Conservation (phyloP, 2,888 invertebrate genomes). For the Idaea straminata region DNA sequence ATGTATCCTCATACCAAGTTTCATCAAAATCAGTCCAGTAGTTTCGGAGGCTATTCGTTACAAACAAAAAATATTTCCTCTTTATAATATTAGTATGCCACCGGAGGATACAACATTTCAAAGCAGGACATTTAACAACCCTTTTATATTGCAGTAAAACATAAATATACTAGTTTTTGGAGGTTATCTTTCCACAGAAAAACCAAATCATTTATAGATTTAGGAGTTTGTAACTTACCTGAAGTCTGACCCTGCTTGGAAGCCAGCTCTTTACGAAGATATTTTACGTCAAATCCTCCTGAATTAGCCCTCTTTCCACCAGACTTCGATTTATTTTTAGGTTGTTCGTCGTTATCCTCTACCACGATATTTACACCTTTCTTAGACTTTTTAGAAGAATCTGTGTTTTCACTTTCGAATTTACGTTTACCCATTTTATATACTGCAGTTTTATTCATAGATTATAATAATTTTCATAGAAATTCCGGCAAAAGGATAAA, state of each 20-base stretch:
- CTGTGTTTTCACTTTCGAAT: slow-evolving; percentile 44
- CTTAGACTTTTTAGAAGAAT: slow-evolving; percentile 45
- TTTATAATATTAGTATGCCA: too few relatives aligned
- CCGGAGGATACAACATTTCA: too few relatives aligned
- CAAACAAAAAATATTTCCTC: too few relatives aligned
- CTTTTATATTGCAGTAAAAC: too few relatives aligned
- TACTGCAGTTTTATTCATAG: slow-evolving; percentile 15
- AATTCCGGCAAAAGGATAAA: background rate
- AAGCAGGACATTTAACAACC: too few relatives aligned
- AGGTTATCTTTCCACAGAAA: background rate
- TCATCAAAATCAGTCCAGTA: too few relatives aligned
- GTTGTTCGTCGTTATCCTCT: slow-evolving; percentile 39
- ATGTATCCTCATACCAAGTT: too few relatives aligned
- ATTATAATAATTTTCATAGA: slow-evolving; percentile 4
- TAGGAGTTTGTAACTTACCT: slow-evolving; percentile 56
- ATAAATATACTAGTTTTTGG: background rate
- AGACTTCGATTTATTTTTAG: slow-evolving; percentile 40
- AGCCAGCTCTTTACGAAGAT: slow-evolving; percentile 79
- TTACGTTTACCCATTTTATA: slow-evolving; percentile 64
- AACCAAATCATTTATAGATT: background rate
- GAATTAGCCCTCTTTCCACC: slow-evolving; percentile 32
- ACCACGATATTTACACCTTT: slow-evolving; percentile 34
- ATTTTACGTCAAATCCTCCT: slow-evolving; percentile 77
- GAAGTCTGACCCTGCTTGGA: slow-evolving; percentile 76
- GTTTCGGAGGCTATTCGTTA: too few relatives aligned